These are phyloP conservation scores for Polylopha cassiicola DNA, from an alignment of 2,888 invertebrate genomes.

Conservation along the genomic window DNA sequence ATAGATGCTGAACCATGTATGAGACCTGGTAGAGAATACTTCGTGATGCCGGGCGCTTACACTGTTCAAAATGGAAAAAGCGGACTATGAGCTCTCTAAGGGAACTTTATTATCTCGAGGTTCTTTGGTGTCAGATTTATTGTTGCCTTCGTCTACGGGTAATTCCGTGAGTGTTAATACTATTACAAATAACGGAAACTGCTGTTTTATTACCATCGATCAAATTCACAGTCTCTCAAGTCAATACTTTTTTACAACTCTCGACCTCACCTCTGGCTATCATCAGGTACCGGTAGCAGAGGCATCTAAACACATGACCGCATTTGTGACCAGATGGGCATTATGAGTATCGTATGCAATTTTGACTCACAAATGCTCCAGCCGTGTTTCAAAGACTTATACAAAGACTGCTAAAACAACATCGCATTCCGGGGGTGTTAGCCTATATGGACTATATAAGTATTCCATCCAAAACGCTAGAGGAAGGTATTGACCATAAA, in stretches of 20 bases:
- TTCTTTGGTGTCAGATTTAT: too few relatives aligned
- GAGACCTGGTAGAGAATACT: too few relatives aligned
- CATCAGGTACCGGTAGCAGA: slow-evolving; percentile 9
- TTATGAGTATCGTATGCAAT: slow-evolving; percentile 15
- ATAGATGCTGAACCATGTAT: too few relatives aligned
- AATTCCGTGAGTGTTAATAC: too few relatives aligned
- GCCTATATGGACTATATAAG: slow-evolving; percentile 22
- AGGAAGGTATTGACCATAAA: slow-evolving; percentile 17
- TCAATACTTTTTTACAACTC: slow-evolving; percentile 11
- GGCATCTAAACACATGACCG: not conserved
- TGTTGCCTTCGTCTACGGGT: too few relatives aligned
- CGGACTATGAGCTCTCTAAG: too few relatives aligned
- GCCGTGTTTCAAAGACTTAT: slow-evolving; percentile 12
- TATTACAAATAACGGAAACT: too few relatives aligned
- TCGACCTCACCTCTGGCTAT: slow-evolving; percentile 12
- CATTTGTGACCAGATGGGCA: slow-evolving; percentile 4
- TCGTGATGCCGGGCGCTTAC: too few relatives aligned
- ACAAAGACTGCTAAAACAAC: not conserved
- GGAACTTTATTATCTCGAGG: too few relatives aligned
- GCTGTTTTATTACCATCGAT: too few relatives aligned
- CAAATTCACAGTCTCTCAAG: too few relatives aligned
- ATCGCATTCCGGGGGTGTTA: slow-evolving; percentile 11
- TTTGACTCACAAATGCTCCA: slow-evolving; percentile 4
- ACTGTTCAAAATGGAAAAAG: too few relatives aligned
- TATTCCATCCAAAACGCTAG: slow-evolving; percentile 9